Conservation (phyloP, 2,797 vertebrate genomes). For the Trachops cirrhosus region DNA sequence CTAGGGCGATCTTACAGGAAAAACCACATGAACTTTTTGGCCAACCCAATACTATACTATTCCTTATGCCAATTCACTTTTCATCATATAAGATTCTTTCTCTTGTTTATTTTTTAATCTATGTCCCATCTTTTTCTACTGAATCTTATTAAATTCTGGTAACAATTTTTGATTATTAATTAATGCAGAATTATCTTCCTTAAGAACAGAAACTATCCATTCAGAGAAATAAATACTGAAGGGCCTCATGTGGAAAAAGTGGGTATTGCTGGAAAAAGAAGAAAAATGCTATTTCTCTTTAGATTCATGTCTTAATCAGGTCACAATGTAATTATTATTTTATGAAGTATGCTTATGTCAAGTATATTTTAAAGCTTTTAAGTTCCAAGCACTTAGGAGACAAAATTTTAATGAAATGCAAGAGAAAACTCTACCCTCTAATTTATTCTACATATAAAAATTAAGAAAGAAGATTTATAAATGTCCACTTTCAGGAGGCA, state of each 20-base stretch:
- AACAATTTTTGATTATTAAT: neutral
- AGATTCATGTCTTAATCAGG: neutral
- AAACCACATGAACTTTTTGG: neutral
- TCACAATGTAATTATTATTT: neutral
- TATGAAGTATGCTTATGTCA: neutral
- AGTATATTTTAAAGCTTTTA: neutral
- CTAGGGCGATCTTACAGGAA: neutral
- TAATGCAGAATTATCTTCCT: slow-evolving; percentile 7
- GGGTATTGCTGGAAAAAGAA: slow-evolving; percentile 56
- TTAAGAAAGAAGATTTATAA: slow-evolving; percentile 11
- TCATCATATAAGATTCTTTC: neutral
- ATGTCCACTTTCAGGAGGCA: neutral
- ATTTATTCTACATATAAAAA: slow-evolving; percentile 19
- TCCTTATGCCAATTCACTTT: neutral
- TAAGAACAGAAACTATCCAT: neutral
- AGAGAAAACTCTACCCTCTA: neutral
- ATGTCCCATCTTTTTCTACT: neutral
- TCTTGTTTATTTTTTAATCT: neutral
- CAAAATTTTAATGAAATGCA: neutral
- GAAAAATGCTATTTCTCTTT: neutral
- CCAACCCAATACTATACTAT: neutral
- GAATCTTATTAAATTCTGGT: neutral
- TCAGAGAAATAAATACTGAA: slow-evolving; percentile 68
- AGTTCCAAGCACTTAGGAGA: neutral
- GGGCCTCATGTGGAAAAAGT: slow-evolving; percentile 70